A percentile compares a stretch with the other conserved stretches of the same genome.
Evolutionary conservation across 1,140 invertebrate genomes (phyloP).

Genomic region (Drosophila lacteicornis): DNA sequence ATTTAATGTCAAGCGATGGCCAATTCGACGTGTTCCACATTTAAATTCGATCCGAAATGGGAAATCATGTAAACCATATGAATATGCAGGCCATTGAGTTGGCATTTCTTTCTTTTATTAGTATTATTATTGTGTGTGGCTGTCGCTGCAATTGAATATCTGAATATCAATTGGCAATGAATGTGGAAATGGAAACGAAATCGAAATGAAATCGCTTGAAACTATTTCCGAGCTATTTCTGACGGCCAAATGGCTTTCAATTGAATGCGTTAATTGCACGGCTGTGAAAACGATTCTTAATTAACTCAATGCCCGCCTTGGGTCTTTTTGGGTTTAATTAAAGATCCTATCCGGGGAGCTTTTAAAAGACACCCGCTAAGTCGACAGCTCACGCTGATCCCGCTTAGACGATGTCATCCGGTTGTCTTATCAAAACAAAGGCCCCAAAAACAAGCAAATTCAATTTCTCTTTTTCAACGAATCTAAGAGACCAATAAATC

Average conservation of each 20-base stretch:
- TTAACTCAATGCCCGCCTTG: slow-evolving; percentile 9
- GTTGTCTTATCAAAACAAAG: slow-evolving; percentile 47
- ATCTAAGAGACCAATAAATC: slow-evolving; percentile 68
- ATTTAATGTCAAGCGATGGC: slow-evolving; percentile 72
- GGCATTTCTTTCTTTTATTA: slow-evolving; percentile 63
- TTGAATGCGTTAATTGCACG: slow-evolving; percentile 31
- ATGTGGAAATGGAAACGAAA: slow-evolving; percentile 58
- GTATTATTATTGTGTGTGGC: slow-evolving; percentile 21
- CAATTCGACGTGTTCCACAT: slow-evolving; percentile 70
- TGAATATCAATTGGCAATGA: slow-evolving; percentile 63
- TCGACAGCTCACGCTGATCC: slow-evolving; percentile 34
- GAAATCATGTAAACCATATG: slow-evolving; percentile 63
- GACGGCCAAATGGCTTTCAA: slow-evolving; percentile 32
- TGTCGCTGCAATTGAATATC: slow-evolving; percentile 74
- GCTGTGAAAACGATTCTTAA: slow-evolving; percentile 16
- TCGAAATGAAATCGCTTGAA: slow-evolving; percentile 58
- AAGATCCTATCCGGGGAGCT: slow-evolving; percentile 36
- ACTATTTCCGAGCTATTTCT: slow-evolving; percentile 28
- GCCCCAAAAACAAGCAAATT: slow-evolving; percentile 51
- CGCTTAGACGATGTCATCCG: slow-evolving; percentile 30
- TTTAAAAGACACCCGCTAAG: slow-evolving; percentile 18
- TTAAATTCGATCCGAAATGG: slow-evolving; percentile 45
- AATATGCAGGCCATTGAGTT: slow-evolving; percentile 68
- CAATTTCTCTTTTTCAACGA: slow-evolving; percentile 59
- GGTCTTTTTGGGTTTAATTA: slow-evolving; percentile 24